These are phyloP conservation scores for Pogonophryne albipinna DNA, from an alignment of 2,797 vertebrate genomes.

Conservation along the genomic window DNA sequence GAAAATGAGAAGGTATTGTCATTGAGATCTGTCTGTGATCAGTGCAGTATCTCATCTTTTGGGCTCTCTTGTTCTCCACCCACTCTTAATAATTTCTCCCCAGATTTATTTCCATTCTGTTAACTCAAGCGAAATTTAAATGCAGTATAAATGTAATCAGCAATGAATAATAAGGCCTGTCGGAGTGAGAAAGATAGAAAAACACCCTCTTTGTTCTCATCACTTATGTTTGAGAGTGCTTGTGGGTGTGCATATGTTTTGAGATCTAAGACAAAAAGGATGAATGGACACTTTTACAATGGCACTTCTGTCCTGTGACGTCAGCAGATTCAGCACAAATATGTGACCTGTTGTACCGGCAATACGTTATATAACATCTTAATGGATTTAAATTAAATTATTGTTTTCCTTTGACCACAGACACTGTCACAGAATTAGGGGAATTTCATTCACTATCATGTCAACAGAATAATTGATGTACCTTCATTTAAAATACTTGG, in stretches of 20 bases:
- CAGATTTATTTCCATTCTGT: neutral
- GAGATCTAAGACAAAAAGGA: neutral
- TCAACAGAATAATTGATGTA: neutral
- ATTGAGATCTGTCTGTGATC: neutral
- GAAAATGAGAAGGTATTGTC: neutral
- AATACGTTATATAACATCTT: neutral
- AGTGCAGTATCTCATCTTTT: neutral
- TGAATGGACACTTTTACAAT: neutral
- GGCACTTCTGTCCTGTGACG: neutral
- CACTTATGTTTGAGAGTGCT: no score
- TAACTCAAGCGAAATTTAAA: conserved; percentile 3
- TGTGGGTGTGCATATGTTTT: neutral
- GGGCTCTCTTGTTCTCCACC: neutral
- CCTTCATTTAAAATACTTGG: no score
- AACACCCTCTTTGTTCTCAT: neutral
- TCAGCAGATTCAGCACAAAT: neutral
- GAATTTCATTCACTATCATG: neutral
- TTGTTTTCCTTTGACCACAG: neutral
- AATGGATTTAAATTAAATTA: neutral
- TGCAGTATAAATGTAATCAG: conserved; percentile 20
- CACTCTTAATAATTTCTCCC: neutral
- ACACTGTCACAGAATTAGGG: neutral
- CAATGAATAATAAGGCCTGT: conserved; percentile 4
- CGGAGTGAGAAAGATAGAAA: neutral
- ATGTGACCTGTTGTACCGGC: neutral